phyloP scores from a whole-genome alignment of 2,888 invertebrate species.

The Tridacna gigas region DNA sequence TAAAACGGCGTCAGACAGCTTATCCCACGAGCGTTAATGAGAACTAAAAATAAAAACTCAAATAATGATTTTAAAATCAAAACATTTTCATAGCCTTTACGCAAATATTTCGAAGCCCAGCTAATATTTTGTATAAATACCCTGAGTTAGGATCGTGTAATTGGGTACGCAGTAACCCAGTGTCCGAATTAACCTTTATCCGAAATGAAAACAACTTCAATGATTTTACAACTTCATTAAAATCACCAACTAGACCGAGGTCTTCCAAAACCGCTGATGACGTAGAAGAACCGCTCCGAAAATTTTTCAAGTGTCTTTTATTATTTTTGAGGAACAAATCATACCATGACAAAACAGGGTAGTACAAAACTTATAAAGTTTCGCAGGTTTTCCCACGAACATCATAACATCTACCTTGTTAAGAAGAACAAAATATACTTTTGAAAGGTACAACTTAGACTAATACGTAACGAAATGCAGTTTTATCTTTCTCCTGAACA shows the following conservation, averaged over 20 bases:
- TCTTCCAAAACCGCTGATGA: conserved; percentile 37
- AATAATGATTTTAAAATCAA: conserved; percentile 41
- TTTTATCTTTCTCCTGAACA: too few relatives aligned
- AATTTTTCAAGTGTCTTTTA: conserved; percentile 43
- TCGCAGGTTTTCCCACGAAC: too few relatives aligned
- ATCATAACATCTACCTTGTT: too few relatives aligned
- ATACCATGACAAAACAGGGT: too few relatives aligned
- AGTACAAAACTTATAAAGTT: too few relatives aligned
- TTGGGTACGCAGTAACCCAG: conserved; percentile 1
- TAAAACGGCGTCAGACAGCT: conserved; percentile 17
- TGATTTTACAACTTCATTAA: conserved; percentile 18
- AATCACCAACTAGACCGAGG: conserved; percentile 34
- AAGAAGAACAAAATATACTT: too few relatives aligned
- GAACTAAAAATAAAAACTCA: conserved; percentile 24
- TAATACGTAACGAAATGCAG: too few relatives aligned
- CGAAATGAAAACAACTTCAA: conserved; percentile 42
- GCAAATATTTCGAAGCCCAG: conserved; percentile 45
- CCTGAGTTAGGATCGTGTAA: conserved; percentile 22
- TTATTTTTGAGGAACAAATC: not conserved
- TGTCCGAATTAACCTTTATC: conserved; percentile 31
- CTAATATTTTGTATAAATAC: conserved; percentile 42
- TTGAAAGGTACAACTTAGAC: too few relatives aligned
- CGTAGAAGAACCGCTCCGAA: conserved; percentile 39
- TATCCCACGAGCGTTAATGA: conserved; percentile 3
- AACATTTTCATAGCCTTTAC: conserved; percentile 53